Conservation (phyloP, 2,113 vertebrate species). For the Pitta sordida region DNA sequence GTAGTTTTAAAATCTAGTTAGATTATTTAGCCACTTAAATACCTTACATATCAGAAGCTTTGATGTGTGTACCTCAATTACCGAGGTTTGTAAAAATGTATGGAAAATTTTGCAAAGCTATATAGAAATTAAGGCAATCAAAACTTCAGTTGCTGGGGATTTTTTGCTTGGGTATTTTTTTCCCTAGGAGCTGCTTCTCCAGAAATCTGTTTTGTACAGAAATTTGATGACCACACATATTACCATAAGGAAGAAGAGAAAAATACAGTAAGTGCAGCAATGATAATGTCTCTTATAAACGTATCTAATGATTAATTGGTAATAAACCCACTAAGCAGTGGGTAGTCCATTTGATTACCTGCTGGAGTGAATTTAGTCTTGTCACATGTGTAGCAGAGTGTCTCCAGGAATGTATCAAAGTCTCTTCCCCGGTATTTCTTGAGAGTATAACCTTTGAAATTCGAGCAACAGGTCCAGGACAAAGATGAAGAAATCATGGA, state of each 20-base stretch:
- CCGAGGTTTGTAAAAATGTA: neutral
- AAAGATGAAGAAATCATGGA: neutral
- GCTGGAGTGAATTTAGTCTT: neutral
- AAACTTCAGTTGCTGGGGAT: neutral
- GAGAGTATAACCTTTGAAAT: neutral
- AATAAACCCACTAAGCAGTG: neutral
- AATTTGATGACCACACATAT: neutral
- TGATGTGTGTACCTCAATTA: neutral
- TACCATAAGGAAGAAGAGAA: neutral
- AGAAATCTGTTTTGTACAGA: slow-evolving; percentile 28
- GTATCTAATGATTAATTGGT: neutral
- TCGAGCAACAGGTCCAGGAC: neutral
- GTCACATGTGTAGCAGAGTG: fast-evolving
- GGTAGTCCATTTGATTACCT: neutral
- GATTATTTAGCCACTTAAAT: neutral
- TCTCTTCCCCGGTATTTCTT: neutral
- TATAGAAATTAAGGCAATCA: neutral
- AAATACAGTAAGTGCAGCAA: slow-evolving; percentile 19
- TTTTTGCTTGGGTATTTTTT: neutral
- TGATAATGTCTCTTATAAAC: neutral
- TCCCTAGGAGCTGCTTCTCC: slow-evolving; percentile 43
- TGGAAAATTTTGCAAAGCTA: neutral
- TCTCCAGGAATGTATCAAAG: neutral
- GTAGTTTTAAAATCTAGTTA: neutral
- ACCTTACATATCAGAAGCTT: neutral